Base-by-base conservation (phyloP, 2,797 vertebrate species). In the Galagoides demidoff region DNA sequence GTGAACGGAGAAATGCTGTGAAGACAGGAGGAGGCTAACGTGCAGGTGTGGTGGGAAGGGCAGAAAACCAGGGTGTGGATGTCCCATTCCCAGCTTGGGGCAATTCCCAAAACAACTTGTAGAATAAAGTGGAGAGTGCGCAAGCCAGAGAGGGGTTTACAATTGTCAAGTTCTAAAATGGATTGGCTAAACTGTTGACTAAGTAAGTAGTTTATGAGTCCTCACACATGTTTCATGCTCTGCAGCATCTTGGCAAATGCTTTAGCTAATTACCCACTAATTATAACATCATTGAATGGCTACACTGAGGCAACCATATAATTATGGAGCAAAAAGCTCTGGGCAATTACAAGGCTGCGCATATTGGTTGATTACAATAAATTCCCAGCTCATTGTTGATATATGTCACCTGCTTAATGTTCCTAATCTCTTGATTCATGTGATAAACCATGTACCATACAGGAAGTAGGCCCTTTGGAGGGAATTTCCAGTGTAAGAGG, bases 261-360 rank as follows among this genome's bases (percentile, higher is more conserved):
- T 98, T 97, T 96, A 95, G 98, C 96, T 99, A 99, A 99, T 99
- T 98, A 98, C 97, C 97, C 92, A 82, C 97, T 98, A 99, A 98
- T 99, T 99, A 98, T 98, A 97, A 98, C 95, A 97, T 98, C 98
- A 98, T 94, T 98, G 97, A 98, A 98, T 97, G 97, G 98, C 97
- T 98, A 98, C 94, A 98, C 94, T 94, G 98, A 98, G 95, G 97
- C 92, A 98, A 96, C 98, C 92, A 45, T 98, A 92, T 98, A 98
- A 98, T 98, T 98, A 98, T 90, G 85, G 96, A 97, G 95, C 93
- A 95, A 95, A 97, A 98, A 97, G 87, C 97, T 97, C 97, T 71
- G 95, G 97, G 97, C 96, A 97, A 97, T 98, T 98, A 97, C 90
- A 97, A 98, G 95, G 66, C 92, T 98, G 97, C 98, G 93, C 96